A percentile compares a stretch with the other conserved stretches of the same genome.
These are phyloP conservation scores for Ancistrus triradiatus DNA, from an alignment of 2,113 vertebrate species.

Conservation along the genomic window DNA sequence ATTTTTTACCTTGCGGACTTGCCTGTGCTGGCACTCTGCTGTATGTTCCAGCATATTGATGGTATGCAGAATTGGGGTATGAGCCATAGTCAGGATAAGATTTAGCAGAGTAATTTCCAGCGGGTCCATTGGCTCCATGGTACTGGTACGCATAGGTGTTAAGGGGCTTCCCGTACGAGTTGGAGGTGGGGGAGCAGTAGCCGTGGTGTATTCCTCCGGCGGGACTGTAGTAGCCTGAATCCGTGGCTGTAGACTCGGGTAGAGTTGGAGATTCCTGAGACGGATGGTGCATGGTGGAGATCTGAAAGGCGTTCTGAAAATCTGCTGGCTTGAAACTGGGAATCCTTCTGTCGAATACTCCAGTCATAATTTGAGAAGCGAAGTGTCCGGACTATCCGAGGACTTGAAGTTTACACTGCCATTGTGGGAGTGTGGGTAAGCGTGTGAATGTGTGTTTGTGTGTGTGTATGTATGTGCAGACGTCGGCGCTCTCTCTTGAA, in stretches of 20 bases:
- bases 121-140: constrained; percentile 83
- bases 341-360: constrained; percentile 96
- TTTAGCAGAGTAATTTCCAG: constrained; percentile 89
- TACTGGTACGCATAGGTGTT: constrained; percentile 96
- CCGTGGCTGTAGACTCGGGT: constrained; percentile 94
- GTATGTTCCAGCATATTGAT: constrained; percentile 90
- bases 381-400: constrained; percentile 17
- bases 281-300: constrained; percentile 83
- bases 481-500: constrained; percentile 73
- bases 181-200: constrained; percentile 92
- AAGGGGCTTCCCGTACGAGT: constrained; percentile 90
- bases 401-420: constrained; percentile 20
- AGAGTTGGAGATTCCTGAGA: constrained; percentile 97
- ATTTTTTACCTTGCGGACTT: constrained; percentile 83
- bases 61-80: constrained; percentile 84
- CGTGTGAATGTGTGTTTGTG: constrained; percentile 3
- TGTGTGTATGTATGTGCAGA: constrained; percentile 25
- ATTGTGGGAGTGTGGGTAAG: constrained; percentile 57
- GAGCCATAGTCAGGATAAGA: constrained; percentile 85
- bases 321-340: constrained; percentile 86
- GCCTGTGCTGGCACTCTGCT: constrained; percentile 82
- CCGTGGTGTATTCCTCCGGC: constrained; percentile 83
- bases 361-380: constrained; percentile 79
- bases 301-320: constrained; percentile 88
- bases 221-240: constrained; percentile 97